These are phyloP conservation scores for Anniella stebbinsi DNA, from an alignment of 2,797 vertebrate genomes.

Conservation along the genomic window DNA sequence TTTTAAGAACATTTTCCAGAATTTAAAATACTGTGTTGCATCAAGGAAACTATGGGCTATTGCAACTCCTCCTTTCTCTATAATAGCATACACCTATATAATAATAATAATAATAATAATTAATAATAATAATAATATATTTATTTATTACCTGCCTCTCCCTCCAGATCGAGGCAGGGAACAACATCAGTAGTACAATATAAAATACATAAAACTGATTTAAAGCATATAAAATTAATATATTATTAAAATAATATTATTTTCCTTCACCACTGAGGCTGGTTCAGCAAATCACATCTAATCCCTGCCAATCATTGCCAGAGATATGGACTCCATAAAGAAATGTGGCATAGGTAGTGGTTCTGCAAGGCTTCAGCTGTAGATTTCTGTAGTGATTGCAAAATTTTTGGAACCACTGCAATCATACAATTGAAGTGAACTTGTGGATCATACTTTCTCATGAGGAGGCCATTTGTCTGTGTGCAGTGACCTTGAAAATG, in stretches of 20 bases:
- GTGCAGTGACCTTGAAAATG: neutral
- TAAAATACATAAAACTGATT: no score
- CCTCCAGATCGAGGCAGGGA: no score
- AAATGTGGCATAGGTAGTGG: neutral
- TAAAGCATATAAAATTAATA: no score
- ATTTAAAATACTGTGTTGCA: slow-evolving; percentile 47
- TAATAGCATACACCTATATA: neutral
- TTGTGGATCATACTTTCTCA: neutral
- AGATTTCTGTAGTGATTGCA: neutral
- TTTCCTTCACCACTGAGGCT: neutral
- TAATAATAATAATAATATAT: no score
- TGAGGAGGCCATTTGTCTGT: neutral
- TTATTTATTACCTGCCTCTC: no score
- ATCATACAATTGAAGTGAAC: neutral
- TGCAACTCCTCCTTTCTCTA: neutral
- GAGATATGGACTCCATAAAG: neutral
- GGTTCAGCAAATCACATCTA: neutral
- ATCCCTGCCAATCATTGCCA: neutral
- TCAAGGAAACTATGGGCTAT: neutral
- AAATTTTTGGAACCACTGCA: neutral
- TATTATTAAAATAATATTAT: no score
- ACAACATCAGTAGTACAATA: no score
- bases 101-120: no score
- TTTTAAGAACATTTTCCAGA: slow-evolving; percentile 51
- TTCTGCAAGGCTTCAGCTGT: neutral